Evolutionary conservation across 2,113 vertebrate genomes (phyloP), one percentile per base, ranked within the genome.

Genomic region (Chlamydotis undulata): DNA sequence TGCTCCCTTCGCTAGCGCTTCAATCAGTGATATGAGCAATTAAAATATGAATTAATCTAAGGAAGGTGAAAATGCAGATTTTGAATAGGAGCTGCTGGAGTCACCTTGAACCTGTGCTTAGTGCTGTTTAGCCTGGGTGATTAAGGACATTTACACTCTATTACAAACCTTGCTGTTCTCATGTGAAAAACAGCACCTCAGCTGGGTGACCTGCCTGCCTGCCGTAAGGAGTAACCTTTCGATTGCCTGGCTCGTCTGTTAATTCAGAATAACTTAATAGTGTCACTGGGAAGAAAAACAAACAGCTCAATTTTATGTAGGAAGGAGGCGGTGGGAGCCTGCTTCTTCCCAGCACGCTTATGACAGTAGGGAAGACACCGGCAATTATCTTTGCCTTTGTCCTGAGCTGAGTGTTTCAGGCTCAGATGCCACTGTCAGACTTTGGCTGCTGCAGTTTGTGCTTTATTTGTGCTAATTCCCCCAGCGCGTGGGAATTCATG

Each of bases 31-130:
- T 85, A 91, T 26, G 80, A 96, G 95, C 91, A 97, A 97, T 98
- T 98, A 98, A 97, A 98, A 93, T 87, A 73, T 19, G 86, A 97
- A 97, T 97, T 96, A 97, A 96, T 97, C 80, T 96, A 96, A 97
- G 96, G 89, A 95, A 82, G 96, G 96, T 94, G 87, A 96, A 98
- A 97, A 96, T 88, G 96, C 94, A 96, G 95, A 88, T 95, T 96
- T 71, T 84, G 76, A 95, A 86, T 41, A 73, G 95, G 94, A 95
- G 73, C 91, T 6, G 29, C 49, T 80, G 64, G 83, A 93, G 96
- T 96, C 97, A 97, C 98, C 98, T 98, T 98, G 97, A 98, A 96
- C 94, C 95, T 87, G 70, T 39, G 33, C 85, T n/a, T 71, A 16
- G 22, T 19, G 15, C 69, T 68, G 73, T 77, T 87, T 76, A 70